Evolutionary conservation across 2,797 vertebrate genomes (phyloP).

Genomic region (Parambassis ranga): DNA sequence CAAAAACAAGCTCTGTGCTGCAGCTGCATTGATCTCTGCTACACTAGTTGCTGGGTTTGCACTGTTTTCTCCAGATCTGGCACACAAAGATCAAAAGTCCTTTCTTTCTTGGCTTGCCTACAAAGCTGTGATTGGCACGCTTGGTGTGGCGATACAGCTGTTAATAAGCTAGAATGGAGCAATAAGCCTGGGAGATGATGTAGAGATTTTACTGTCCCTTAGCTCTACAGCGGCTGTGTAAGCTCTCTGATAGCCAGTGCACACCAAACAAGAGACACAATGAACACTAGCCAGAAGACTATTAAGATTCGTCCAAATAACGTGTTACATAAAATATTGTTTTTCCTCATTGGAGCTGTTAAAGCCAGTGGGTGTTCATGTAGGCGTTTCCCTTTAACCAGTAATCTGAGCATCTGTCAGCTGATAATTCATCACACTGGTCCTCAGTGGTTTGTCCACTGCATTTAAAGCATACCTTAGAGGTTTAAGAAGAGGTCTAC

Average conservation of each 20-base stretch:
- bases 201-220: background rate
- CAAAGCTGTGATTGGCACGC: background rate
- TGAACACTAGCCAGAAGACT: no score
- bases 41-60: background rate
- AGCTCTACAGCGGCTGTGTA: no score
- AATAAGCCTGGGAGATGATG: background rate
- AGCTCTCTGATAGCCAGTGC: no score
- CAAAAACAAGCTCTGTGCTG: background rate
- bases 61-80: background rate
- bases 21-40: background rate
- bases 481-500: slow-evolving; percentile 8
- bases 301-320: no score
- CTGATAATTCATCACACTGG: background rate
- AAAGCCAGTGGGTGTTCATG: no score
- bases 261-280: no score
- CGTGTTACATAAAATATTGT: no score
- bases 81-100: background rate
- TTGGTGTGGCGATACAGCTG: background rate
- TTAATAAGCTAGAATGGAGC: background rate
- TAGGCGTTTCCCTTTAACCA: no score
- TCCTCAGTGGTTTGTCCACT: slow-evolving; percentile 2
- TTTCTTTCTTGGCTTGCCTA: background rate
- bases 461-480: background rate
- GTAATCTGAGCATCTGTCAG: background rate
- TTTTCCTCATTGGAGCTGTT: no score